Base-by-base conservation (phyloP, 2,113 vertebrate species). In the Sylvia atricapilla region DNA sequence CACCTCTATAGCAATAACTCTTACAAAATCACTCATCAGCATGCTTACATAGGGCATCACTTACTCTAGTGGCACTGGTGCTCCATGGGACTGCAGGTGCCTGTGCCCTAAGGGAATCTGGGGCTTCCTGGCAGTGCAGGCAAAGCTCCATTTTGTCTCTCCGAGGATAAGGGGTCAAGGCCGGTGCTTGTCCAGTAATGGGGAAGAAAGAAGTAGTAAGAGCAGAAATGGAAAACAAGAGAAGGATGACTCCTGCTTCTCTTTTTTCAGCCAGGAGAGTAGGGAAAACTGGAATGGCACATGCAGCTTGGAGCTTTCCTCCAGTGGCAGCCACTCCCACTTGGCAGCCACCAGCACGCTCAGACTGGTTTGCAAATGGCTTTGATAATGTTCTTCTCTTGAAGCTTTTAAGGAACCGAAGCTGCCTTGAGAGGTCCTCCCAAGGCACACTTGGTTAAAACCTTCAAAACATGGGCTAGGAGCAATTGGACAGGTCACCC, bases 41-140 rank as follows among this genome's bases (percentile, higher is more conserved):
- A 18, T 60, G 59, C 37, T 59, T 27, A 41, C 0, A 0, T 23
- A 17, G 58, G 35, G 22, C n/a, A 46, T 79, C 68, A 63, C 30
- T 44, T 55, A 2, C 69, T 68, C 47, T 4, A 7, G 43, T 56
- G 87, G 47, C 60, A 76, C n/a, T 0, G 0, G 14, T 47, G 47
- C 68, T 85, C 49, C n/a, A 20, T 77, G 33, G 49, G 43, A 66
- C 84, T 63, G 60, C 41, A 69, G n/a, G 35, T 55, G 13, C 28
- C 50, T 53, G 37, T 1, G 2, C 25, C 81, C 43, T 37, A 0
- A 31, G 64, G 84, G 49, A 46, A 9, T 43, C 21, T 53, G 53
- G 25, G 66, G 13, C 56, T 60, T 66, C 43, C 50, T 30, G 47
- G 39, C 43, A 67, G 28, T 3, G 25, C 41, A 64, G 49, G 49